These are phyloP conservation scores for Pygoscelis adeliae DNA, from an alignment of 2,113 vertebrate species.

Conservation along the genomic window DNA sequence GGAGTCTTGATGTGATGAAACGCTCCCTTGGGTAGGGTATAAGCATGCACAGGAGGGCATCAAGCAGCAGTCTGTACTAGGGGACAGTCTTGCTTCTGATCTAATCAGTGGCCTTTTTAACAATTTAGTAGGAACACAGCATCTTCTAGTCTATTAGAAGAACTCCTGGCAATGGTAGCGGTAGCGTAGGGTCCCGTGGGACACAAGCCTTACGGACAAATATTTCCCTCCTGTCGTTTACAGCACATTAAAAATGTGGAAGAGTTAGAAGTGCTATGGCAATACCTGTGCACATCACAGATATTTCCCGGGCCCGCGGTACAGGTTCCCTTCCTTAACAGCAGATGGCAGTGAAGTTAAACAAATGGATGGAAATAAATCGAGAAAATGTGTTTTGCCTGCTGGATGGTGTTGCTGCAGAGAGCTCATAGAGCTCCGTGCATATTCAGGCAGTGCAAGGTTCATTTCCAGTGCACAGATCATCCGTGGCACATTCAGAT, in stretches of 20 bases:
- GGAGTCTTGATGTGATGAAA: background rate
- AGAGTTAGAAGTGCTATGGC: background rate
- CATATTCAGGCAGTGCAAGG: background rate
- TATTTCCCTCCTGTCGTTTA: background rate
- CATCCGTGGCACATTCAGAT: background rate
- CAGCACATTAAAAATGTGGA: background rate
- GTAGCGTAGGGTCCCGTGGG: background rate
- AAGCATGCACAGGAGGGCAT: background rate
- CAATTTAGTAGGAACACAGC: background rate
- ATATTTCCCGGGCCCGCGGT: background rate
- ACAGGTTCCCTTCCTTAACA: conserved; percentile 2
- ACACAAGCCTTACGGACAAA: background rate
- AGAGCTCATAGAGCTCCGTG: background rate
- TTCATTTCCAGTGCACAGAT: background rate
- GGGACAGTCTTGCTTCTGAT: background rate
- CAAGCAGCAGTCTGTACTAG: background rate
- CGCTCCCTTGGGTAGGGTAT: background rate
- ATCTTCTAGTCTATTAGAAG: background rate
- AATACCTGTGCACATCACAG: background rate
- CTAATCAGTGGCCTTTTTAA: background rate
- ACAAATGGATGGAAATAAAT: conserved; percentile 47
- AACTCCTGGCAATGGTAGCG: background rate
- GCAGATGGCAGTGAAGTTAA: conserved; percentile 79
- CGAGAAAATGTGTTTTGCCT: background rate
- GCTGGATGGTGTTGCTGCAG: background rate